A percentile compares a stretch with the other conserved stretches of the same genome.
Evolutionary conservation across 1,140 invertebrate genomes (phyloP).

Genomic region (Hylaeus anthracinus): DNA sequence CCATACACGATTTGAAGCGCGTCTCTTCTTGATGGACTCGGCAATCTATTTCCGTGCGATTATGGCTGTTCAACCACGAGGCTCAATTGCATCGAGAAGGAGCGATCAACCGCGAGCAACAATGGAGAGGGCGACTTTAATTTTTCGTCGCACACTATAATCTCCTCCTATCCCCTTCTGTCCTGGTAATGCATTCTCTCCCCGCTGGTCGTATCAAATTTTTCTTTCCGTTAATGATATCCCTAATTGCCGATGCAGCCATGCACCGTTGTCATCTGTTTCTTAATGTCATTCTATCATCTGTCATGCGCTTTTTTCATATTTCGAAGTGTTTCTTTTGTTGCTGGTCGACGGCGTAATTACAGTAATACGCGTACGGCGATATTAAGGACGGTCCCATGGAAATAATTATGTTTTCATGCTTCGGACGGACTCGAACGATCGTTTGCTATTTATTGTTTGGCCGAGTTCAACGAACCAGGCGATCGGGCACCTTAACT

Average conservation of each 20-base stretch:
- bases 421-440: too few species aligned
- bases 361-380: slow-evolving; percentile 16
- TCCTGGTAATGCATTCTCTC: slow-evolving; percentile 40
- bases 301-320: slow-evolving; percentile 30
- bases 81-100: slow-evolving; percentile 11
- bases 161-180: slow-evolving; percentile 27
- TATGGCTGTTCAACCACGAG: slow-evolving; percentile 4
- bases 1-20: too few species aligned
- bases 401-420: background rate
- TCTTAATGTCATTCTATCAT: slow-evolving; percentile 56
- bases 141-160: slow-evolving; percentile 48
- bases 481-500: too few species aligned
- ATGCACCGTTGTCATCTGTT: slow-evolving; percentile 54
- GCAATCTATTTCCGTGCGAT: background rate
- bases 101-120: slow-evolving; percentile 17
- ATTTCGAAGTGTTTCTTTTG: slow-evolving; percentile 33
- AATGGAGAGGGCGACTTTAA: slow-evolving; percentile 39
- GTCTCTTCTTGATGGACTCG: too few species aligned
- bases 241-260: slow-evolving; percentile 45
- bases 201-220: slow-evolving; percentile 19
- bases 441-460: background rate
- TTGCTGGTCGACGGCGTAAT: slow-evolving; percentile 31
- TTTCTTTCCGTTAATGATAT: slow-evolving; percentile 54
- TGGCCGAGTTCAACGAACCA: background rate
- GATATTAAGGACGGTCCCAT: background rate